These are phyloP conservation scores for Onychomys arenicola DNA, from an alignment of 2,797 vertebrate species.

Conservation along the genomic window DNA sequence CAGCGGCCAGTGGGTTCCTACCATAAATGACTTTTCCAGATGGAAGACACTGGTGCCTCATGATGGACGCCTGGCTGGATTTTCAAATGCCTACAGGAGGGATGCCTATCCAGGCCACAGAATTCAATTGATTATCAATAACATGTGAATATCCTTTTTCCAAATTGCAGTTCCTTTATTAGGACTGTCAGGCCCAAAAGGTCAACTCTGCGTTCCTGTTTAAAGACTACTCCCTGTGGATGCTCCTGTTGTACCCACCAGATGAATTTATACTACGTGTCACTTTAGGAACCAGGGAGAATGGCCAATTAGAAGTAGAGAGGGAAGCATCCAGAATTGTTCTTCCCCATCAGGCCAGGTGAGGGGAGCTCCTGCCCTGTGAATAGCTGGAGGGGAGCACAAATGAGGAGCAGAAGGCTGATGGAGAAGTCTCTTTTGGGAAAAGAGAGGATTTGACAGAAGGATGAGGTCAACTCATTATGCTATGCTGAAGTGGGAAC, in stretches of 20 bases:
- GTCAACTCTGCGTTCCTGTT: neutral
- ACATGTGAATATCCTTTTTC: neutral
- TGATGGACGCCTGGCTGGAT: neutral
- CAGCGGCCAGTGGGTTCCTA: neutral
- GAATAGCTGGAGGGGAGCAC: neutral
- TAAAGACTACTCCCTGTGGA: conserved; percentile 22
- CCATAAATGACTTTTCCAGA: neutral
- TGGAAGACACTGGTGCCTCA: neutral
- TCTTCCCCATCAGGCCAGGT: neutral
- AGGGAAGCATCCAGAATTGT: conserved; percentile 1
- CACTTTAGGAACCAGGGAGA: conserved; percentile 66
- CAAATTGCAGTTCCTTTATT: neutral
- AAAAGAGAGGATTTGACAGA: conserved; percentile 11
- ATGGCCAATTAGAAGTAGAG: conserved; percentile 72
- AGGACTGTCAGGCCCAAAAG: neutral
- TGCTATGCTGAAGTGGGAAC: conserved; percentile 4
- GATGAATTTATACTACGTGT: conserved; percentile 67
- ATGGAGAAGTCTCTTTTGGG: neutral
- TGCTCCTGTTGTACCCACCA: neutral
- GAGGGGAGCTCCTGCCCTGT: neutral
- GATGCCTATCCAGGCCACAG: neutral
- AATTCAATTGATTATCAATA: neutral
- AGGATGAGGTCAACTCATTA: conserved; percentile 58
- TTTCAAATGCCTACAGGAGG: neutral
- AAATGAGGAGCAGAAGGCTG: conserved; percentile 63